Percentiles rank a stretch among this genome's conserved stretches.
phyloP scores from a whole-genome alignment of 53 echinoderm and acorn worm species.

The Hippasteria phrygiana region DNA sequence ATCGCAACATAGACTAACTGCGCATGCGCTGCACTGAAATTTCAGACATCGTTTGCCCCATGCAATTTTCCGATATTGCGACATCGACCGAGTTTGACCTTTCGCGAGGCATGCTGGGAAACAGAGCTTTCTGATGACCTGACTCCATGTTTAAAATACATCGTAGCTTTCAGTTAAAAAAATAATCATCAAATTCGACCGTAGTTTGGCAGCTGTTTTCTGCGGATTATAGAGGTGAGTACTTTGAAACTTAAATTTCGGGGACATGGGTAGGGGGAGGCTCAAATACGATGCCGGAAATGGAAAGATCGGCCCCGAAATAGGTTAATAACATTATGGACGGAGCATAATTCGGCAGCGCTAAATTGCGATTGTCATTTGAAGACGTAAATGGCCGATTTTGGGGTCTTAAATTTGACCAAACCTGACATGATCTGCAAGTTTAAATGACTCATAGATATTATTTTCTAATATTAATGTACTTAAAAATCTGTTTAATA shows the following conservation, averaged over 20 bases:
- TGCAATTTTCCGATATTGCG: background rate
- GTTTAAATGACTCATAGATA: no score
- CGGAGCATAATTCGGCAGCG: background rate
- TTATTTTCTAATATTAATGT: no score
- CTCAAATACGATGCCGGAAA: conserved; percentile 44
- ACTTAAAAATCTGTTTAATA: background rate
- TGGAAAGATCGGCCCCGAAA: conserved; percentile 50
- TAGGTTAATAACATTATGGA: conserved; percentile 7
- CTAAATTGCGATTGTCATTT: conserved; percentile 41
- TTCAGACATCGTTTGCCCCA: background rate
- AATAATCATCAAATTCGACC: conserved; percentile 43
- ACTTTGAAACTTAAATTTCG: conserved; percentile 41
- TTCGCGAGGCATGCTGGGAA: conserved; percentile 33
- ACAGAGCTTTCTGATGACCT: background rate
- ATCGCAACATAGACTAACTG: conserved; percentile 36
- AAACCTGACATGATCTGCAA: background rate
- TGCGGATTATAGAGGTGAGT: conserved; percentile 34
- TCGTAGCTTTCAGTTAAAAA: conserved; percentile 22
- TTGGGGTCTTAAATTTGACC: conserved; percentile 12
- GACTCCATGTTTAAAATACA: conserved; percentile 3
- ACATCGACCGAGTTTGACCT: background rate
- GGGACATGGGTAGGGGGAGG: conserved; percentile 37
- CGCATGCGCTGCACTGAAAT: conserved; percentile 41
- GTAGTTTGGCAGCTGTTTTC: conserved; percentile 24
- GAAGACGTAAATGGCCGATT: background rate